phyloP scores from a whole-genome alignment of 2,888 invertebrate genomes.

The Scaptomyza parva region DNA sequence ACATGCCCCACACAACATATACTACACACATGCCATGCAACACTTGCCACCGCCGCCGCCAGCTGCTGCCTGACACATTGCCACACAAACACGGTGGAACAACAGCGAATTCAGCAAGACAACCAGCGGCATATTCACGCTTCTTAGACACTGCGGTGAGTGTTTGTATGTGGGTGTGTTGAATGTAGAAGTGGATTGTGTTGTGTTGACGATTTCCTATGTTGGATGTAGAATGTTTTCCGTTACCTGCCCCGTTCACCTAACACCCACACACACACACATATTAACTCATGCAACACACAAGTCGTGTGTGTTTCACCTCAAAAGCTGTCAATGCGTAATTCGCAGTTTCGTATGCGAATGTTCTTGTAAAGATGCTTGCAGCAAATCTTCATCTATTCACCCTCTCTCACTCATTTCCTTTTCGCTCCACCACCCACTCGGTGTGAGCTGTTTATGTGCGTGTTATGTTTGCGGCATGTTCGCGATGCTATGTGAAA shows the following conservation, averaged over 20 bases:
- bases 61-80: slow-evolving; percentile 61
- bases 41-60: slow-evolving; percentile 18
- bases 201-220: slow-evolving; percentile 70
- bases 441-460: slow-evolving; percentile 42
- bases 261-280: not conserved
- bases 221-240: slow-evolving; percentile 37
- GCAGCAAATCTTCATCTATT: slow-evolving; percentile 21
- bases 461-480: slow-evolving; percentile 69
- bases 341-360: slow-evolving; percentile 47
- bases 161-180: not conserved
- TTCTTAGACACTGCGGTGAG: slow-evolving; percentile 56
- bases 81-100: slow-evolving; percentile 36
- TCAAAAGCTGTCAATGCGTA: slow-evolving; percentile 73
- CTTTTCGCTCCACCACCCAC: not conserved
- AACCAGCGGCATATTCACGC: slow-evolving; percentile 67
- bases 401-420: not conserved
- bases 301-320: slow-evolving; percentile 51
- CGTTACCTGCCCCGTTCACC: slow-evolving; percentile 16
- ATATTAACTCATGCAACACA: slow-evolving; percentile 17
- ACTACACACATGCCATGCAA: slow-evolving; percentile 50
- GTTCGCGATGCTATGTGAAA: slow-evolving; percentile 51
- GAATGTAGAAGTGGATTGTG: slow-evolving; percentile 6
- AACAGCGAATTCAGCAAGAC: slow-evolving; percentile 24
- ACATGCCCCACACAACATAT: slow-evolving; percentile 67
- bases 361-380: slow-evolving; percentile 39